Percentiles rank a stretch among this genome's conserved stretches.
phyloP scores from a whole-genome alignment of 2,888 invertebrate genomes.

The Lasioglossum pauxillum region DNA sequence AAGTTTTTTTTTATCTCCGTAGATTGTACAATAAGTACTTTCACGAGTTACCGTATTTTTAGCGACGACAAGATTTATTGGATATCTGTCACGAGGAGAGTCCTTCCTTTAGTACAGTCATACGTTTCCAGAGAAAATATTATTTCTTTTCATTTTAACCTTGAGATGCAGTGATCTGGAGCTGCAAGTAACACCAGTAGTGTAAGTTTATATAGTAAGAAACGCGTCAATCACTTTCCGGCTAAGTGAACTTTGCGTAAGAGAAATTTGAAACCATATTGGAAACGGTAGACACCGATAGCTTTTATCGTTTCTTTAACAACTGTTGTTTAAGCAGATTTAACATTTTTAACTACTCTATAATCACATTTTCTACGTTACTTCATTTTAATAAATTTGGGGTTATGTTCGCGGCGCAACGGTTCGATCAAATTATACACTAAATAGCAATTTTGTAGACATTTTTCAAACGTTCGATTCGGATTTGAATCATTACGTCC shows the following conservation, averaged over 20 bases:
- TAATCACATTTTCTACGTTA: no score
- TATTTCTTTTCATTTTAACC: neutral
- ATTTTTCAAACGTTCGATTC: no score
- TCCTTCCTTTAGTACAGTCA: neutral
- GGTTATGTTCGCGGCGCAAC: no score
- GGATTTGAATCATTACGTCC: no score
- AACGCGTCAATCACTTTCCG: conserved; percentile 1
- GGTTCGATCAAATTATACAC: no score
- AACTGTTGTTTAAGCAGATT: neutral
- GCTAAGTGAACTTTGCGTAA: neutral
- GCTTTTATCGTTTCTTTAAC: neutral
- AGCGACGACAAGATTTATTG: neutral
- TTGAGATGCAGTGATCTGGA: neutral
- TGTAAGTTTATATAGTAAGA: neutral
- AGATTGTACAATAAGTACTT: neutral
- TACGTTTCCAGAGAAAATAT: neutral
- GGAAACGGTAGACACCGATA: neutral
- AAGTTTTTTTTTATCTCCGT: neutral
- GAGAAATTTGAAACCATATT: neutral
- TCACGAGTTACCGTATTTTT: neutral
- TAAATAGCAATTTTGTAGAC: no score
- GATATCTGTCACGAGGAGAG: neutral
- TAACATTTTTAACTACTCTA: neutral
- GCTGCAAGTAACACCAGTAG: neutral
- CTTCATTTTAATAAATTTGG: no score